Evolutionary conservation across 2,797 vertebrate genomes (phyloP).

Genomic region (Triplophysa bombifrons): DNA sequence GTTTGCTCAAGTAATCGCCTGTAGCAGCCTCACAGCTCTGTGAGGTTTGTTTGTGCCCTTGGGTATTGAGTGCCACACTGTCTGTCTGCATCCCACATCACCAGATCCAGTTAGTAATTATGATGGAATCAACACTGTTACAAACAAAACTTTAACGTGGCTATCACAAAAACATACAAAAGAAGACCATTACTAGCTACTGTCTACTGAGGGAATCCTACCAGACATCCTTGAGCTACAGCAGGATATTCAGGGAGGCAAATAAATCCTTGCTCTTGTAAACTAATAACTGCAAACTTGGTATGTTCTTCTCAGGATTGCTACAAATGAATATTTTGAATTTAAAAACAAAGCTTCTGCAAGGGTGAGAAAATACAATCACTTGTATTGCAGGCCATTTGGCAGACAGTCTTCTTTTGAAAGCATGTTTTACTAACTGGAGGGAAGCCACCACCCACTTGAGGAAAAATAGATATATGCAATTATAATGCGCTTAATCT

Average conservation of each 20-base stretch:
- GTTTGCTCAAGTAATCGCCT: conserved; percentile 68
- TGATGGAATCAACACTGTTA: background rate
- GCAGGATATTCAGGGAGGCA: conserved; percentile 9
- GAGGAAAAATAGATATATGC: too few species aligned
- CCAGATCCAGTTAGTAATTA: conserved; percentile 6
- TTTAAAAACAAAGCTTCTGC: conserved; percentile 3
- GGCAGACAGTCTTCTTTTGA: background rate
- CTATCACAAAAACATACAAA: conserved; percentile 9
- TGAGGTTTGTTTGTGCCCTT: conserved; percentile 46
- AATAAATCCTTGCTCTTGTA: conserved; percentile 17
- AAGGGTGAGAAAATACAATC: conserved; percentile 11
- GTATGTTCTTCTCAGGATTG: conserved; percentile 13
- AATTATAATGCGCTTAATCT: background rate
- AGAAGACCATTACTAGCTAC: background rate
- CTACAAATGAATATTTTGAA: conserved; percentile 27
- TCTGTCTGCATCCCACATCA: conserved; percentile 53
- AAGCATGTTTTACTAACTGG: background rate
- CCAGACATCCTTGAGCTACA: background rate
- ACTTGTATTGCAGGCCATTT: conserved; percentile 3
- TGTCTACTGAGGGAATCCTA: background rate
- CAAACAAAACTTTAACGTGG: background rate
- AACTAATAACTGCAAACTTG: conserved; percentile 22
- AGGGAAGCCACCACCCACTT: background rate
- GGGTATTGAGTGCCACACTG: conserved; percentile 45
- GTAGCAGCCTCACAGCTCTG: conserved; percentile 57